A percentile compares a stretch with the other conserved stretches of the same genome.
phyloP scores from a whole-genome alignment of 2,888 invertebrate genomes.

The Xestia sexstrigata region DNA sequence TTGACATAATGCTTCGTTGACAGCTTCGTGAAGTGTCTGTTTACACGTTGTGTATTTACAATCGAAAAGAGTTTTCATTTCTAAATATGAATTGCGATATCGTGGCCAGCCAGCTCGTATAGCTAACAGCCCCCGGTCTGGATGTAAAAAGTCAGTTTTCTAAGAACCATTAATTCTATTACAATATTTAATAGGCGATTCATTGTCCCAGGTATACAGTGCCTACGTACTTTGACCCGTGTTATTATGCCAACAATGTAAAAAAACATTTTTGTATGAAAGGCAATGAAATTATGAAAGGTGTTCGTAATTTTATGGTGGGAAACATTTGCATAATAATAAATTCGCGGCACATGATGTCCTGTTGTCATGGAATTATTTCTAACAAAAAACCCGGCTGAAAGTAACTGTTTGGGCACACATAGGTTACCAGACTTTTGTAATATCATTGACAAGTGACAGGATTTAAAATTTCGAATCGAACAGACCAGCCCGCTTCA shows the following conservation, averaged over 20 bases:
- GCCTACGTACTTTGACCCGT: not conserved
- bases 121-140: no score
- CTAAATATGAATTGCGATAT: no score
- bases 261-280: constrained; percentile 2
- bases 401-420: not conserved
- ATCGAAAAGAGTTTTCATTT: no score
- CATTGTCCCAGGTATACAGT: not conserved
- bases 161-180: not conserved
- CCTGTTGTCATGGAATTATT: constrained; percentile 43
- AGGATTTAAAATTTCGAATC: no score
- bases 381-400: not conserved
- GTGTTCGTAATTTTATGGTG: constrained; percentile 38
- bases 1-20: no score
- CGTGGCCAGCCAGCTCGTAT: not conserved
- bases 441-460: no score
- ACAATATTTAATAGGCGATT: not conserved
- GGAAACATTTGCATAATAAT: constrained; percentile 53
- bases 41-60: no score
- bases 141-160: not conserved
- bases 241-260: not conserved
- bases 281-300: constrained; percentile 19
- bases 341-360: constrained; percentile 40
- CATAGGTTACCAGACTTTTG: no score
- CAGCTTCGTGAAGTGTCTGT: no score
- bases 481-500: no score